Evolutionary conservation across 2,888 invertebrate genomes (phyloP).

Genomic region (Ophonus ardosiacus): DNA sequence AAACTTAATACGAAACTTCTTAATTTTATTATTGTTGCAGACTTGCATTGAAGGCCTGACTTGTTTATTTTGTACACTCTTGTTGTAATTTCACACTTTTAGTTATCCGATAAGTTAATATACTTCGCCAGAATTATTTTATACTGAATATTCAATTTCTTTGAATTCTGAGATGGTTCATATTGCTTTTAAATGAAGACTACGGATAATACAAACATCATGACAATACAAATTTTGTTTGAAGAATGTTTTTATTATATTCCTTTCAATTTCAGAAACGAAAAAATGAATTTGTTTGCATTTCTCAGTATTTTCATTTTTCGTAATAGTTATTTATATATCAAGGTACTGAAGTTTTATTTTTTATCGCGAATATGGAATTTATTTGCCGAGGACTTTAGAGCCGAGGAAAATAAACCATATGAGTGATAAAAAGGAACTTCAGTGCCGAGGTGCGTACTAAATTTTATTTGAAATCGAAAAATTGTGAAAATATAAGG

Average conservation of each 20-base stretch:
- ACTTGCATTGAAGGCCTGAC: slow-evolving; percentile 18
- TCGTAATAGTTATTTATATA: too few relatives aligned
- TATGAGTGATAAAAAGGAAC: too few relatives aligned
- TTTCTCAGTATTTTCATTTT: background rate
- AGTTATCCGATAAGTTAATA: slow-evolving; percentile 37
- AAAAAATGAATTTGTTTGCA: background rate
- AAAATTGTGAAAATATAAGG: too few relatives aligned
- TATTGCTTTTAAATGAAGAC: background rate
- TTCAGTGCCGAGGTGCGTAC: too few relatives aligned
- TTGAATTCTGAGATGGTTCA: slow-evolving; percentile 20
- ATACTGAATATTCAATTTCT: slow-evolving; percentile 19
- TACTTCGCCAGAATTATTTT: slow-evolving; percentile 3
- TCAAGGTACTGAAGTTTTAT: too few relatives aligned
- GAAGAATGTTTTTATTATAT: background rate
- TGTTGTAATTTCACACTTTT: slow-evolving; percentile 37
- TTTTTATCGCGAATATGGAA: too few relatives aligned
- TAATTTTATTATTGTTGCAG: slow-evolving; percentile 39
- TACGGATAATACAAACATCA: background rate
- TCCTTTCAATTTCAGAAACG: background rate
- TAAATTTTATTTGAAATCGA: too few relatives aligned
- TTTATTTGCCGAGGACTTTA: too few relatives aligned
- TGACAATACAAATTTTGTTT: background rate
- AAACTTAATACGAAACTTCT: slow-evolving; percentile 47
- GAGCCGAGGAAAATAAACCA: too few relatives aligned
- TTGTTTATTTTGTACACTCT: slow-evolving; percentile 16